phyloP scores from a whole-genome alignment of 1,140 invertebrate species.

The Drosophila trapezifrons region DNA sequence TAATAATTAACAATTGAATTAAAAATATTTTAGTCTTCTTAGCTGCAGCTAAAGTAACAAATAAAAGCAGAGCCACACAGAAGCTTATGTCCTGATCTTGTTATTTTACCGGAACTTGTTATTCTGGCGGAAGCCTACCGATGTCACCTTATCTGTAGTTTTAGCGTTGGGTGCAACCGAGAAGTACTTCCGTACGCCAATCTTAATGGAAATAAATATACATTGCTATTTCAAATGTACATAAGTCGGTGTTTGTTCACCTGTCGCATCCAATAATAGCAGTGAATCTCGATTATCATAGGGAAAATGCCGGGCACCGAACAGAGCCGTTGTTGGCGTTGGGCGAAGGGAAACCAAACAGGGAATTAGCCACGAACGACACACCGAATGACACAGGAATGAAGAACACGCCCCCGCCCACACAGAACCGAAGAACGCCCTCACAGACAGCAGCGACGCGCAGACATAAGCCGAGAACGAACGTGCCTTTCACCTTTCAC shows the following conservation, averaged over 20 bases:
- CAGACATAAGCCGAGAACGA: constrained; percentile 50
- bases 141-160: not conserved
- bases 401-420: constrained; percentile 8
- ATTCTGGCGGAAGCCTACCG: not conserved
- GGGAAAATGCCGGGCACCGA: constrained; percentile 29
- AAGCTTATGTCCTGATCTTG: not conserved
- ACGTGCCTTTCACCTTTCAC: constrained; percentile 81
- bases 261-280: constrained; percentile 27
- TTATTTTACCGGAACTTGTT: not conserved
- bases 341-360: constrained; percentile 27
- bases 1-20: not conserved
- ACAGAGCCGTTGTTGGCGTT: too few species aligned
- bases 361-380: constrained; percentile 35
- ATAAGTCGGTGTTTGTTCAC: constrained; percentile 43
- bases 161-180: not conserved
- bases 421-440: not conserved
- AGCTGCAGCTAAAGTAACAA: not conserved
- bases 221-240: constrained; percentile 1
- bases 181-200: not conserved
- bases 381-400: constrained; percentile 1
- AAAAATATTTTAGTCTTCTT: not conserved
- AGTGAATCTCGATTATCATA: constrained; percentile 10
- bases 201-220: not conserved
- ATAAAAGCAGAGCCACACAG: not conserved
- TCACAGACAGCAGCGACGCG: constrained; percentile 1